A percentile compares a stretch with the other conserved stretches of the same genome.
These are phyloP conservation scores for Crambe crambe DNA, from an alignment of 37 sponge, comb jelly and placozoan species.

Conservation along the genomic window DNA sequence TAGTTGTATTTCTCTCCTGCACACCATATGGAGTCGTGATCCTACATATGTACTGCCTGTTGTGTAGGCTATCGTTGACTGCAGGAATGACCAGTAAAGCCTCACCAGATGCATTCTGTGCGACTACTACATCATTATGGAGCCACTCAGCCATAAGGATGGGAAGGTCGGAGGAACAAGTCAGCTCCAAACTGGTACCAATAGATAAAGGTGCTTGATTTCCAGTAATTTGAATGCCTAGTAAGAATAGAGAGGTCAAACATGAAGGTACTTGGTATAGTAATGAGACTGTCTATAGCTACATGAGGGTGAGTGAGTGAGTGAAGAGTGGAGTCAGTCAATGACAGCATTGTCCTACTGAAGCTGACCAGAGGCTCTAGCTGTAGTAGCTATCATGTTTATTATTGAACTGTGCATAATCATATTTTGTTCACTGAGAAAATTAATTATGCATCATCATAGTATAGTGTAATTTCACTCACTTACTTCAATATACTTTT, in stretches of 20 bases:
- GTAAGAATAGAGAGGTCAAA: background rate
- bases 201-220: background rate
- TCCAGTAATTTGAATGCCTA: constrained; percentile 9
- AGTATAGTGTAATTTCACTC: no score
- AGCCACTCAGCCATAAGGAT: constrained; percentile 1
- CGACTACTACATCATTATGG: background rate
- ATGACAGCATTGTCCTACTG: no score
- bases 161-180: constrained; percentile 3
- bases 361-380: no score
- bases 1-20: constrained; percentile 5
- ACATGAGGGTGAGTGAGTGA: no score
- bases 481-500: no score
- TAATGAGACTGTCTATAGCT: no score
- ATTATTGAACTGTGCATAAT: background rate
- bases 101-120: background rate
- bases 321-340: no score
- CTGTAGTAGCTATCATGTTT: background rate
- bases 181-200: background rate
- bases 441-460: no score
- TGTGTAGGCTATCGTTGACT: constrained; percentile 8
- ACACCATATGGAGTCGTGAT: constrained; percentile 11
- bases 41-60: constrained; percentile 6
- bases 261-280: background rate
- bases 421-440: background rate
- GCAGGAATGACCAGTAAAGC: background rate